Evolutionary conservation across 2,888 invertebrate species (phyloP).

Genomic region (Dasysyrphus albostriatus): DNA sequence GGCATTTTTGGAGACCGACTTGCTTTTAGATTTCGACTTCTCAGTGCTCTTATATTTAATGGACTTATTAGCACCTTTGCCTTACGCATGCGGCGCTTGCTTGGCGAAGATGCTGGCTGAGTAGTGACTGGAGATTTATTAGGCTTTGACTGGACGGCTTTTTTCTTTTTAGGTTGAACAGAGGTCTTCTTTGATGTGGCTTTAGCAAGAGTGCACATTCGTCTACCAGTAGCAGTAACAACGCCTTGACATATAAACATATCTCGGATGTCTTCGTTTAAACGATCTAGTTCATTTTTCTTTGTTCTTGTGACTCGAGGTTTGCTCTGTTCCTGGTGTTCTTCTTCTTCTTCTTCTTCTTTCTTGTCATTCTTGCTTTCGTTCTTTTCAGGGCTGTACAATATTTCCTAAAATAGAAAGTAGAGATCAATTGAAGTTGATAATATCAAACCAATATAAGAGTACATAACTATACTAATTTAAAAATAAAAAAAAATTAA

Average conservation of each 20-base stretch:
- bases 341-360: constrained; percentile 59
- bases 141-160: background rate
- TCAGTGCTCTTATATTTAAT: constrained; percentile 57
- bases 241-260: constrained; percentile 87
- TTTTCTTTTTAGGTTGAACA: background rate
- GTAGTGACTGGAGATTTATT: background rate
- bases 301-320: constrained; percentile 78
- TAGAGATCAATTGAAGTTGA: background rate
- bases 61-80: constrained; percentile 72
- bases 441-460: too few relatives aligned
- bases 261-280: constrained; percentile 87
- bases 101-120: background rate
- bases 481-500: too few relatives aligned
- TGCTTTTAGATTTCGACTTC: constrained; percentile 37
- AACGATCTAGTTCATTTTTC: constrained; percentile 85
- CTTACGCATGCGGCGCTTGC: constrained; percentile 55
- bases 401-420: constrained; percentile 48
- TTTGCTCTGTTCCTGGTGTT: constrained; percentile 51
- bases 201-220: constrained; percentile 85
- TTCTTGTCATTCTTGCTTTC: constrained; percentile 41
- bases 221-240: constrained; percentile 86
- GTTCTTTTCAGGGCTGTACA: constrained; percentile 46
- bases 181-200: constrained; percentile 41
- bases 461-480: too few relatives aligned
- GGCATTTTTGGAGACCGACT: constrained; percentile 76